Base-by-base conservation (phyloP, 2,888 invertebrate genomes). In the Erebia ligea region DNA sequence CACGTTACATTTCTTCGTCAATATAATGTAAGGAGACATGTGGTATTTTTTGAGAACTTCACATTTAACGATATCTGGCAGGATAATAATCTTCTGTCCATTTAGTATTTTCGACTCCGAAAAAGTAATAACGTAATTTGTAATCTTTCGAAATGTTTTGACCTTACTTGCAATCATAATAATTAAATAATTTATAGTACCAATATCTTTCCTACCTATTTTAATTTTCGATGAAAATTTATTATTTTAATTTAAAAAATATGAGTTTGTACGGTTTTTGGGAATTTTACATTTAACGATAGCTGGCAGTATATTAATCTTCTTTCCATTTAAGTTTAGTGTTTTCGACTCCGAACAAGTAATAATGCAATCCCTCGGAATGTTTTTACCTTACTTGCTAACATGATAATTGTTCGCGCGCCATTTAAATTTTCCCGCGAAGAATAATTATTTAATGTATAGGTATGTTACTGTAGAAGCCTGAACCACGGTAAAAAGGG, bases 31-130 rank as follows among this genome's bases (percentile, higher is more conserved):
- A 11, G 11, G 61, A 42, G 61, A 61, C 61, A 42, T 19, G 61
- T 10, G 42, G 42, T 13, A 61, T 61, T 61, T 45, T 45, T 61
- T 42, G 42, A 45, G 13, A 17, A 17, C 6, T 19, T 61, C 42
- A 61, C 42, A 42, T 42, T 61, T 61, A 61, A 61, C 61, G 42
- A 61, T 61, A 45, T 19, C 42, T 61, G 61, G 61, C 61, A 61
- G 61, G 61, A 17, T 61, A 61, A 61, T 19, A 19, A 42, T 61
- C 42, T 17, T 13, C 45, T 45, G 11, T 45, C 45, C 45, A 11
- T 45, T 52, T 61, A 61, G 61, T 45, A 19, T 42, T 13, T 45
- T 19, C 19, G 61, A 19, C 10, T 13, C 19, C 42, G n/a, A 19
- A 61, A 61, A 59, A 17, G 59, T 59, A 59, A 59, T 59, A 61